Evolutionary conservation across 2,113 vertebrate genomes (phyloP).

Genomic region (Hypomesus transpacificus): DNA sequence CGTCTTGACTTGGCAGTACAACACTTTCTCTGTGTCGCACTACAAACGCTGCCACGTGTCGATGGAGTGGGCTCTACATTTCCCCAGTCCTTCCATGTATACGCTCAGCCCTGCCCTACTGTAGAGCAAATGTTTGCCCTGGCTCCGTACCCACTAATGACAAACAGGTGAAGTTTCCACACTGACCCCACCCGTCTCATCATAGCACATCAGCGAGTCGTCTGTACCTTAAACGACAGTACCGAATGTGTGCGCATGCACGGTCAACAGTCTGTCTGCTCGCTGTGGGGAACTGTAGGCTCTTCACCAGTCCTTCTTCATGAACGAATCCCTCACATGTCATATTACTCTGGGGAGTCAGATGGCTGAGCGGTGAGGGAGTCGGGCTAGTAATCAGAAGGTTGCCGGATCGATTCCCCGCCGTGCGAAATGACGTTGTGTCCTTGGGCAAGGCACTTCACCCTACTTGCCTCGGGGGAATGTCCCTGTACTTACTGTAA

Average conservation of each 20-base stretch:
- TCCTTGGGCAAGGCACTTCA: too few relatives aligned
- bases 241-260: not conserved
- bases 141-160: not conserved
- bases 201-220: not conserved
- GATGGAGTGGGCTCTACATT: not conserved
- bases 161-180: slow-evolving; percentile 19
- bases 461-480: too few relatives aligned
- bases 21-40: slow-evolving; percentile 7
- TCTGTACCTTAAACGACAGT: not conserved
- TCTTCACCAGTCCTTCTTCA: slow-evolving; percentile 25
- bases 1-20: slow-evolving; percentile 9
- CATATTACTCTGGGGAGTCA: too few relatives aligned
- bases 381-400: too few relatives aligned
- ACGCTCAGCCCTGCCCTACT: slow-evolving; percentile 9
- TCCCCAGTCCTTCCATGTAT: not conserved
- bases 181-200: not conserved
- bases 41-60: not conserved
- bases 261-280: not conserved
- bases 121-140: slow-evolving; percentile 28
- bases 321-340: slow-evolving; percentile 6
- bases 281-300: not conserved
- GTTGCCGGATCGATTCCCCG: too few relatives aligned
- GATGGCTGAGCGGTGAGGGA: too few relatives aligned
- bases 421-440: too few relatives aligned
- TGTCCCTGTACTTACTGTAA: too few relatives aligned